Evolutionary conservation across 35 echinoderm and acorn worm species (phyloP), one percentile per base, ranked within the genome.

Genomic region (Apostichopus parvimensis): DNA sequence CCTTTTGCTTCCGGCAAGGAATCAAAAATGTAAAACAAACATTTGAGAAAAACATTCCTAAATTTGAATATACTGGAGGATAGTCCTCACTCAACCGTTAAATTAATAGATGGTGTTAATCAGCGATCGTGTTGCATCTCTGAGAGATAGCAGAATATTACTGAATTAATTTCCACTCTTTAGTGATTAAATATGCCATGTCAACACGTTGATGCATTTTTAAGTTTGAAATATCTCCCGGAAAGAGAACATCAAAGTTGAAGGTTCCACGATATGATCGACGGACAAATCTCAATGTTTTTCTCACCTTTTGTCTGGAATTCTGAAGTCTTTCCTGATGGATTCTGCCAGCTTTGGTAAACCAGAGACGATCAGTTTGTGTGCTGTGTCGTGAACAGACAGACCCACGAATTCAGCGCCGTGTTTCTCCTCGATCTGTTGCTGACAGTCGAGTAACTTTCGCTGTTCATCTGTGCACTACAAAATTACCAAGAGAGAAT

Each of bases 261-360:
- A 45, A 45, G 34, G 34, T 45, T 45, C 34, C 34, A 45, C 0
- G 3, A 45, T 45, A 45, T 8, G 58, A 61, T 12, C 7, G 11
- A 8, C 12, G 0, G 58, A 61, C 58, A 61, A 8, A 61, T 61
- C 12, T 61, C 7, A 0, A 61, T 61, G 6, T 61, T 61, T 5
- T 61, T 14, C 64, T 68, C 64, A 99, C 97, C 97, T 99, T 88
- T 96, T 99, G 72, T 99, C 97, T 78, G 97, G 97, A 13, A 99
- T 93, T 92, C 95, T 99, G 84, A 99, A 99, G 79, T 99, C 97
- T 68, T 99, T 99, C 53, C 93, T 93, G 68, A 99, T 92, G 80
- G 94, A 93, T 82, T 99, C 97, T 17, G 95, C 87, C 81, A 99
- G 59, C 70, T 99, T 99, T 18, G 79, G 88, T 24, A 79, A 57